Evolutionary conservation across 2,113 vertebrate species (phyloP), one percentile per base, ranked within the genome.

Genomic region (Melanostigma gelatinosum): DNA sequence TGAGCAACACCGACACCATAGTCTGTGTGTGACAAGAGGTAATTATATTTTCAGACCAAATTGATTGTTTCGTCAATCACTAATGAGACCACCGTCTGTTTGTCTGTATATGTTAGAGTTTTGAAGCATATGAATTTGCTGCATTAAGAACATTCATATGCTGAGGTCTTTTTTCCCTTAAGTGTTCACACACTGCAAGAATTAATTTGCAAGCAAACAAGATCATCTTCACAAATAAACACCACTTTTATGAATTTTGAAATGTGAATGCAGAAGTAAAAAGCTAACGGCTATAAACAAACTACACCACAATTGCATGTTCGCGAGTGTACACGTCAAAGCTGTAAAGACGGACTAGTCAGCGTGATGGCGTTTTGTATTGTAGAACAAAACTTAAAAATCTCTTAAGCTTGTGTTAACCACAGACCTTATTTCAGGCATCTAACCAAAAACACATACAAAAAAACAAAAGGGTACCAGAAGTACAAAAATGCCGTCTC

Each of bases 1-100:
- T 66, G 44, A 80, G 54, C 44, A 48, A 63, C n/a, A 77, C 16
- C 0, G 60, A 80, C 54, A 72, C 44, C 60, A 68, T 44, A 42
- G 40, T 9, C 6, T 48, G 40, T 74, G 22, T 46, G 46, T 67
- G 6, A 67, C 34, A n/a, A 22, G 4, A n/a, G 34, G 34, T 38
- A 12, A 63, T 22, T 24, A 27, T 13, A 24, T 27, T 12, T 55
- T 55, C 54, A 55, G 54, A 24, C 20, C 50, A 22, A 52, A 52
- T 8, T 6, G n/a, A 9, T 52, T 52, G 50, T 52, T 52, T 50
- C 18, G 1, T 50, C 48, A 50, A 48, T 48, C 46, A 6, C 15
- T 48, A 12, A 48, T 48, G 46, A 6, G 29, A 29, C 29, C 29
- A 29, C 29, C 29, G 29, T 29, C 18, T 50, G 6, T 50, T n/a